Base-by-base conservation (phyloP, 1,140 invertebrate species). In the Pteromalus puparum region DNA sequence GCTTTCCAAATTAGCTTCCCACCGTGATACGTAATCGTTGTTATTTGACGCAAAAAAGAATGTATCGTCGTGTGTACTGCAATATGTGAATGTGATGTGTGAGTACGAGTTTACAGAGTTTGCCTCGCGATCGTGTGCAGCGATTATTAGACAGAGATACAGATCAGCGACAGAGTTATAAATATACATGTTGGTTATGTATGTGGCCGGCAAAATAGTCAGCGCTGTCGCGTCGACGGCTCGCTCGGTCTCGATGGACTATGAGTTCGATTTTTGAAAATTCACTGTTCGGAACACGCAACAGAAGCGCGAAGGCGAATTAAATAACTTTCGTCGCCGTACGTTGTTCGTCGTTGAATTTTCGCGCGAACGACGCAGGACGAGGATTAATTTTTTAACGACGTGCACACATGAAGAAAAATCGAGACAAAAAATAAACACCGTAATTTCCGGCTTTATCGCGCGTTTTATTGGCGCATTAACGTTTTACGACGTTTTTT, bases 121-220 rank as follows among this genome's bases (percentile, higher is more conserved):
- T 73, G 48, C 18, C 42, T 80, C 61, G 38, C 48, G 70, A 65
- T 79, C n/a, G 72, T 81, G 72, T 84, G 68, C 53, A 61, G 53
- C 70, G 46, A 81, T 84, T 81, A 81, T 84, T 84, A 81, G 77
- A 84, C 67, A 84, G 72, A 84, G 53, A 80, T 28, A 84, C 34
- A 84, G 48, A n/a, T n/a, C n/a, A 84, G 72, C 72, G 83, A 75
- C 75, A 84, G 34, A 84, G 46, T 79, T 75, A 73, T 80, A 78
- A 65, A 75, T 84, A 78, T 74, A 75, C 73, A 53, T 78, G 53
- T 61, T 61, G 53, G 53, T 81, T 80, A 84, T 84, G 83, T 84
- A 75, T 75, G 78, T 84, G 78, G 72, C 42, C 83, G 83, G 83
- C 83, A 84, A 84, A 84, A 81, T 84, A 80, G 61, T 81, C 30